These are phyloP conservation scores for Thinocorus orbignyianus DNA, from an alignment of 2,113 vertebrate species.

Conservation along the genomic window DNA sequence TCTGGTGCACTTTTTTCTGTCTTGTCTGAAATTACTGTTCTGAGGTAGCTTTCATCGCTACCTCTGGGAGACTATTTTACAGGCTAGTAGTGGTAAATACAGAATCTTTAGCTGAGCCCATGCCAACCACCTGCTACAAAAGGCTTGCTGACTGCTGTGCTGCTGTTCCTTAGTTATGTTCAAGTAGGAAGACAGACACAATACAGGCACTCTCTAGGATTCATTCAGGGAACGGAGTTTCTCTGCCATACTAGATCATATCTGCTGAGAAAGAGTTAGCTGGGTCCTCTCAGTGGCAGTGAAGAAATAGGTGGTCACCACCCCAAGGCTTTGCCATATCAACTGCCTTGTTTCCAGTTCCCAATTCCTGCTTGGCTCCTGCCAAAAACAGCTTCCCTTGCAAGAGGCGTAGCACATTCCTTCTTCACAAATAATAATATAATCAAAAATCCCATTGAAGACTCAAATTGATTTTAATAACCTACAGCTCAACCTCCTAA, in stretches of 20 bases:
- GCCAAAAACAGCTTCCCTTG: not conserved
- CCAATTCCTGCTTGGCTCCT: not conserved
- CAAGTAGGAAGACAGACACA: not conserved
- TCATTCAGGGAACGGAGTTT: not conserved
- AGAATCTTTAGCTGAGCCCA: not conserved
- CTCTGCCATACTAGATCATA: not conserved
- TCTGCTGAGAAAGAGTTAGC: not conserved
- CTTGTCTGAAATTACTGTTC: not conserved
- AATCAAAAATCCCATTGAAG: not conserved
- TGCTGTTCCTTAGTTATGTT: not conserved
- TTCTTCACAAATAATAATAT: not conserved
- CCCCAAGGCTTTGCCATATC: not conserved
- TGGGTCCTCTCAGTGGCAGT: not conserved
- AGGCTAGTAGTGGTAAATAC: not conserved
- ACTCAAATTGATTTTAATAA: not conserved
- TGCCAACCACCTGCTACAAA: not conserved
- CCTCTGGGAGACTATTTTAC: not conserved
- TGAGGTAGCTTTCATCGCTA: not conserved
- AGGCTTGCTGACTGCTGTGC: not conserved
- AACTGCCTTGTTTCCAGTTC: not conserved
- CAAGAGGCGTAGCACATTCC: not conserved
- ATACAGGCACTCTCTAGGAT: not conserved
- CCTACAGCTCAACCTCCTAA: not conserved
- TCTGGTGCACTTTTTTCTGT: not conserved
- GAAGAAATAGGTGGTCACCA: not conserved